These are phyloP conservation scores for Hippocampus barbouri DNA, from an alignment of 2,113 vertebrate species.

Conservation along the genomic window DNA sequence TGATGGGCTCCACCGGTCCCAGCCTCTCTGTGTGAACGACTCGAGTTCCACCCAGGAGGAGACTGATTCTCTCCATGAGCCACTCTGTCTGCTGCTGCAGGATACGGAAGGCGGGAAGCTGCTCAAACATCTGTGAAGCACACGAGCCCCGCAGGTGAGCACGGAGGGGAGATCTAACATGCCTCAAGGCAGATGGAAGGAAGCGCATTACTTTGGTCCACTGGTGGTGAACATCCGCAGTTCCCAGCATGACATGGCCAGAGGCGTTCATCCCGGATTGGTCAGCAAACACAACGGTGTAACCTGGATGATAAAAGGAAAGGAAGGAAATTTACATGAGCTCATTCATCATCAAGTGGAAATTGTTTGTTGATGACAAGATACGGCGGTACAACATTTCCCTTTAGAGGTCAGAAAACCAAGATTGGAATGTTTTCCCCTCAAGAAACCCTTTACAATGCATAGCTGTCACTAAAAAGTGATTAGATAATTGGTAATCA, in stretches of 20 bases:
- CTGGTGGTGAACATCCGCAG: conserved; percentile 93
- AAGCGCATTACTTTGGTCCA: conserved; percentile 84
- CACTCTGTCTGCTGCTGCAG: conserved; percentile 79
- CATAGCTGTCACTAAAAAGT: too few relatives aligned
- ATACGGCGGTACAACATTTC: too few relatives aligned
- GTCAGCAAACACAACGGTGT: conserved; percentile 85
- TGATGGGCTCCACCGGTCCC: conserved; percentile 77
- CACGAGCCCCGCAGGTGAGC: conserved; percentile 16
- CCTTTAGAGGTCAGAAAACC: too few relatives aligned
- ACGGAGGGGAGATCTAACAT: background rate
- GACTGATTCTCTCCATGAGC: conserved; percentile 85
- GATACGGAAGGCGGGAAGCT: conserved; percentile 78
- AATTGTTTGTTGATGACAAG: background rate
- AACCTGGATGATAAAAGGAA: conserved; percentile 63
- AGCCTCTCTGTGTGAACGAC: conserved; percentile 81
- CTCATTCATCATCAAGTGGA: background rate
- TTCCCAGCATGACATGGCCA: conserved; percentile 91
- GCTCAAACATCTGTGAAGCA: conserved; percentile 79
- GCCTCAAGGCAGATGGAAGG: background rate
- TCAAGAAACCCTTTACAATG: too few relatives aligned
- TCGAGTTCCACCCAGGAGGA: conserved; percentile 83
- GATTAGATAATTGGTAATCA: too few relatives aligned
- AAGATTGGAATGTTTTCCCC: too few relatives aligned
- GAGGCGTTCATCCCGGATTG: conserved; percentile 88
- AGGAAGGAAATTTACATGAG: too few relatives aligned